These are phyloP conservation scores for Aradus depressus DNA, from an alignment of 2,888 invertebrate genomes.

Conservation along the genomic window DNA sequence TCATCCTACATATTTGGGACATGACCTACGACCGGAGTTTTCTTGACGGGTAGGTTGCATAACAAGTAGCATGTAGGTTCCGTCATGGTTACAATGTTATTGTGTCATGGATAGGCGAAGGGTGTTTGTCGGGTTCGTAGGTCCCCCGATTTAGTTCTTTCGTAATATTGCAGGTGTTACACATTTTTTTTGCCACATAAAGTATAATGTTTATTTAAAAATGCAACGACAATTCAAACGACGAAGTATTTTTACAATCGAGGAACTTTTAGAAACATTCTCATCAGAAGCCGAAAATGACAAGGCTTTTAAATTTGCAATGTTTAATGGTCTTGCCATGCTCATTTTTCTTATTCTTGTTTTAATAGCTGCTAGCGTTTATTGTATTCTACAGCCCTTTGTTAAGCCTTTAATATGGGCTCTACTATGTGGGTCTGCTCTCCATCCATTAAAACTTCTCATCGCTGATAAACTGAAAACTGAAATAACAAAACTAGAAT, in stretches of 20 bases:
- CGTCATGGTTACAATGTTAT: too few relatives aligned
- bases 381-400: constrained; percentile 79
- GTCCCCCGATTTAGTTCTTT: too few relatives aligned
- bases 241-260: constrained; percentile 22
- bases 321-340: constrained; percentile 78
- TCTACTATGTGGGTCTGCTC: constrained; percentile 84
- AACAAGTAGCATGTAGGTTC: too few relatives aligned
- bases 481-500: constrained; percentile 70
- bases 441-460: constrained; percentile 87
- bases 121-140: too few relatives aligned
- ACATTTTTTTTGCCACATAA: too few relatives aligned
- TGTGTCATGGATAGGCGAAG: too few relatives aligned
- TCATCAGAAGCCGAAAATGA: constrained; percentile 42
- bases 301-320: constrained; percentile 82
- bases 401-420: constrained; percentile 94
- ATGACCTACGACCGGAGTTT: too few relatives aligned
- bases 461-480: constrained; percentile 61
- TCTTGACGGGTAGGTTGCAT: too few relatives aligned
- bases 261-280: constrained; percentile 20
- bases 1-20: too few relatives aligned
- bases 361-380: constrained; percentile 63
- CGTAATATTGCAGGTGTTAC: too few relatives aligned
- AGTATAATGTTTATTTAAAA: too few relatives aligned
- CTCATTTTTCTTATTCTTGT: constrained; percentile 57
- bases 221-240: constrained; percentile 19